Conservation (phyloP, 2,113 vertebrate species). For the Diglossa brunneiventris region DNA sequence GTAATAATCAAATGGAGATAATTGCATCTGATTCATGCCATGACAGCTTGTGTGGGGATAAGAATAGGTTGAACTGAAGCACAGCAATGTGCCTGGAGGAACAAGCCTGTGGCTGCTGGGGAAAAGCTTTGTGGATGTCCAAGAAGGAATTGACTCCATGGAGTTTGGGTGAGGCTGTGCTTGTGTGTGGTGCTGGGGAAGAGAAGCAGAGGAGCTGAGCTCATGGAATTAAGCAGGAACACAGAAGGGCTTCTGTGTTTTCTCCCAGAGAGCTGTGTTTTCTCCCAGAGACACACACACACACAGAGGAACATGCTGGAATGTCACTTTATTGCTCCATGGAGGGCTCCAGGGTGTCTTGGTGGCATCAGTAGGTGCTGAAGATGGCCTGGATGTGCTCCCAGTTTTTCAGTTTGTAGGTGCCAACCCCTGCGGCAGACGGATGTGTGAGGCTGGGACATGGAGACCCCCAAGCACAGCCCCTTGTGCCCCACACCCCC, state of each 20-base stretch:
- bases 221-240: neutral
- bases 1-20: neutral
- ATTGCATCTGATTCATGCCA: neutral
- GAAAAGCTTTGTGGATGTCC: neutral
- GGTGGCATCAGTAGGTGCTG: slow-evolving; percentile 48
- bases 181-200: neutral
- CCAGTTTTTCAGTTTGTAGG: neutral
- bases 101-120: neutral
- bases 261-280: neutral
- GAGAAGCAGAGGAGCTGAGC: neutral
- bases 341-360: neutral
- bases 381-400: slow-evolving; percentile 66
- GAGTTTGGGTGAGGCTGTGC: neutral
- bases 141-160: too few species aligned
- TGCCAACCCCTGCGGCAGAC: slow-evolving; percentile 30
- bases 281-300: neutral
- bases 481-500: neutral
- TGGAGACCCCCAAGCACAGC: rapidly evolving
- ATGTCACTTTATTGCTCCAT: neutral
- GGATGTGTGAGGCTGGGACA: rapidly evolving
- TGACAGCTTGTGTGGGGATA: too few species aligned
- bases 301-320: neutral
- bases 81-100: neutral
- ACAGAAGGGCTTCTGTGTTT: neutral
- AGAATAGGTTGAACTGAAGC: neutral